Conservation (phyloP, 2,888 invertebrate genomes). For the Eupithecia insigniata region DNA sequence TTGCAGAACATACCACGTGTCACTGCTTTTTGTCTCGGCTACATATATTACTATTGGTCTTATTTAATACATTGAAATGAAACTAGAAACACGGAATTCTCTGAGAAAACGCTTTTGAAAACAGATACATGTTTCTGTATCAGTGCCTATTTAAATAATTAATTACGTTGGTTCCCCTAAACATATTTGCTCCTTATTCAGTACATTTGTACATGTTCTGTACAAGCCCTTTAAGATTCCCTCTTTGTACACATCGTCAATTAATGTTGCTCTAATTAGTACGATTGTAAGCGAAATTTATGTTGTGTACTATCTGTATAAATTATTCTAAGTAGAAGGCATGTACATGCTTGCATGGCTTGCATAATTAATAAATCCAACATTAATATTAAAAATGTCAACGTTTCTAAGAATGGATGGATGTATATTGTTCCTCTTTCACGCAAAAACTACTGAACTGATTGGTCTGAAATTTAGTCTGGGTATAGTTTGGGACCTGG, state of each 20-base stretch:
- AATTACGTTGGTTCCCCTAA: constrained; percentile 12
- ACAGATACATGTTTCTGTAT: constrained; percentile 1
- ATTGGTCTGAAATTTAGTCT: too few relatives aligned
- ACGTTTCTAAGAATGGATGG: too few relatives aligned
- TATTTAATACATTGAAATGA: not conserved
- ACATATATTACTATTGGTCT: not conserved
- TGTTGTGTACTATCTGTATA: not conserved
- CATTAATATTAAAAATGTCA: too few relatives aligned
- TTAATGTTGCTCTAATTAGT: constrained; percentile 12
- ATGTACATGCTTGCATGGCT: not conserved
- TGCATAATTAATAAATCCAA: not conserved
- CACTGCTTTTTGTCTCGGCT: not conserved
- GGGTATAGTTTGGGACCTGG: too few relatives aligned
- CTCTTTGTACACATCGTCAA: constrained; percentile 13
- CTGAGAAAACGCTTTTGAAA: not conserved
- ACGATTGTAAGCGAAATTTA: constrained; percentile 8
- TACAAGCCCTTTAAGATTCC: not conserved
- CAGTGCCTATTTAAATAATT: constrained; percentile 7
- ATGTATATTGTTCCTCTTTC: too few relatives aligned
- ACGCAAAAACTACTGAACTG: too few relatives aligned
- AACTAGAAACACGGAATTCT: not conserved
- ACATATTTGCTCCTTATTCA: constrained; percentile 10
- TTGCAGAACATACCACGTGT: not conserved
- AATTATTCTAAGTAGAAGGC: not conserved
- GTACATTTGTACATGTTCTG: constrained; percentile 7